Conservation (phyloP, 2,797 vertebrate genomes). For the Amazona ochrocephala region DNA sequence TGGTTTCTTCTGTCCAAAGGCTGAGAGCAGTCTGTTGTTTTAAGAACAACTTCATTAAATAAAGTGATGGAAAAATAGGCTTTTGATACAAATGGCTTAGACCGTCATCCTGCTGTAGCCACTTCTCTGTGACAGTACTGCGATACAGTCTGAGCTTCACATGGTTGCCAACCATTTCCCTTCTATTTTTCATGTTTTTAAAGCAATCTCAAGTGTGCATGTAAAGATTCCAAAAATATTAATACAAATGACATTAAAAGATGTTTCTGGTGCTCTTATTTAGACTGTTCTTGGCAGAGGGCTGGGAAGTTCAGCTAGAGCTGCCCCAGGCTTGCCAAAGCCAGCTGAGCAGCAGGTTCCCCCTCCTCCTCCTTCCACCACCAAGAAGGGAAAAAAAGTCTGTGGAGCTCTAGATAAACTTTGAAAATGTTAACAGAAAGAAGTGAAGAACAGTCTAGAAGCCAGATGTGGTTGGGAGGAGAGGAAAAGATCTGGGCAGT, state of each 20-base stretch:
- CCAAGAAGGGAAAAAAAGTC: not conserved
- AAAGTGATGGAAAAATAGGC: not conserved
- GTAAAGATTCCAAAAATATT: constrained; percentile 47
- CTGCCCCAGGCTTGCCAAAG: constrained; percentile 54
- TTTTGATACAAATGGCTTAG: not conserved
- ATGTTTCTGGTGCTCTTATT: constrained; percentile 57
- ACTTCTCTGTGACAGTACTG: not conserved
- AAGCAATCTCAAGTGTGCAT: constrained; percentile 6
- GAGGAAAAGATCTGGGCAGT: not conserved
- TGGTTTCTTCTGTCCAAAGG: not conserved
- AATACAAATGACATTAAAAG: constrained; percentile 56
- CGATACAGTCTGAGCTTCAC: not conserved
- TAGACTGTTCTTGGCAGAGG: constrained; percentile 51
- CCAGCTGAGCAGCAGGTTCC: constrained; percentile 28
- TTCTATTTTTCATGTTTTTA: constrained; percentile 24
- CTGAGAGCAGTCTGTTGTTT: not conserved
- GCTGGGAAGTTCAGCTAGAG: constrained; percentile 47
- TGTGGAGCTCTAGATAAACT: not conserved
- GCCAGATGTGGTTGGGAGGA: not conserved
- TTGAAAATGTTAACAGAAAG: constrained; percentile 11
- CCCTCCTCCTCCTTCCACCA: not conserved
- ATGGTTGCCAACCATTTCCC: not conserved
- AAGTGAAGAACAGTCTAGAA: not conserved
- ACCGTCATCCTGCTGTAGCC: not conserved
- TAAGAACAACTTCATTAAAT: not conserved